Percentiles rank a stretch among this genome's conserved stretches.
Conservation (phyloP, 2,888 invertebrate species). For the Lepidochrysops patricia region DNA sequence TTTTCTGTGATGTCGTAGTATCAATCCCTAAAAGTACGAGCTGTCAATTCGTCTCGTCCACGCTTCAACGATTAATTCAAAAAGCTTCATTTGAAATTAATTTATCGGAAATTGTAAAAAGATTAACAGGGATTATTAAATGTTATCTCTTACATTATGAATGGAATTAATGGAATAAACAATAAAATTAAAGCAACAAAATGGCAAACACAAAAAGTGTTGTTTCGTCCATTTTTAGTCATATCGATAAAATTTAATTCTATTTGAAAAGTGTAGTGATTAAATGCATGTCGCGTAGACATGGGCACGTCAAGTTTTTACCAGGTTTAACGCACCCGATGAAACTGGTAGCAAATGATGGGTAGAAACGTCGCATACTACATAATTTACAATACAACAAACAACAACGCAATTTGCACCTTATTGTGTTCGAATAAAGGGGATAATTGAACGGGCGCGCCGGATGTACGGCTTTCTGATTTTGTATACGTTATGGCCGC, state of each 20-base stretch:
- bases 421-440: background rate
- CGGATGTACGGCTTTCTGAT: background rate
- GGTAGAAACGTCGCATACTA: conserved; percentile 34
- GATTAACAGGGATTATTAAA: too few relatives aligned
- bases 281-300: conserved; percentile 9
- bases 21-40: too few relatives aligned
- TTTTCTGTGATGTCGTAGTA: too few relatives aligned
- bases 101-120: too few relatives aligned
- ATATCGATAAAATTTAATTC: conserved; percentile 10
- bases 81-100: too few relatives aligned
- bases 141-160: too few relatives aligned
- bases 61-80: too few relatives aligned
- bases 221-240: background rate
- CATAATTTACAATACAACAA: conserved; percentile 31
- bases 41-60: too few relatives aligned
- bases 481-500: background rate
- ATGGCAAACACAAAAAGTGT: background rate
- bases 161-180: too few relatives aligned
- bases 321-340: conserved; percentile 38
- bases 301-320: conserved; percentile 21
- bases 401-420: conserved; percentile 13
- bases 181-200: background rate
- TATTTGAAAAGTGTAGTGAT: background rate
- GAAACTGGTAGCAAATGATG: conserved; percentile 39
- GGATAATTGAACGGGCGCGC: background rate